Conservation (phyloP, 2,888 invertebrate genomes). For the Campoplex capitator region DNA sequence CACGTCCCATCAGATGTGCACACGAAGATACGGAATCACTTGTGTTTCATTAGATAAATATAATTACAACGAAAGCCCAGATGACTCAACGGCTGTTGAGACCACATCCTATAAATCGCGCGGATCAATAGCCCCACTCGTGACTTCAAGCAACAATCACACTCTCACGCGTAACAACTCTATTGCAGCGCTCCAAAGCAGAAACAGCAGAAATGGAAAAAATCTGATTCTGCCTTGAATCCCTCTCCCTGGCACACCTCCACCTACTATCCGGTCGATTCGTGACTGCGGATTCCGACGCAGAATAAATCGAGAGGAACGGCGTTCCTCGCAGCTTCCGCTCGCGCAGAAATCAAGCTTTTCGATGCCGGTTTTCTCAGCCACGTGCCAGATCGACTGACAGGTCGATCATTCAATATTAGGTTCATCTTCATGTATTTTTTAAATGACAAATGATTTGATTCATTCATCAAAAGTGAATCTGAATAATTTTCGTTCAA, state of each 20-base stretch:
- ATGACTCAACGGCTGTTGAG: not conserved
- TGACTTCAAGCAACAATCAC: not conserved
- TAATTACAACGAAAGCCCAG: not conserved
- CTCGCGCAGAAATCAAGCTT: not conserved
- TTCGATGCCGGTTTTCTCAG: not conserved
- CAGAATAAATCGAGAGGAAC: not conserved
- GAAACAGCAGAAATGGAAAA: not conserved
- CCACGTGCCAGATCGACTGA: not conserved
- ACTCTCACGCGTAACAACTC: not conserved
- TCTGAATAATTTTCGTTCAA: no score
- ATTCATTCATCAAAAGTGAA: no score
- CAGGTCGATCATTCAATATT: no score
- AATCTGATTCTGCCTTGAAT: not conserved
- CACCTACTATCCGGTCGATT: not conserved
- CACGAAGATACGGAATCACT: constrained; percentile 7
- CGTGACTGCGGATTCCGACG: not conserved
- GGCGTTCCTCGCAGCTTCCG: not conserved
- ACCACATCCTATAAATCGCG: not conserved
- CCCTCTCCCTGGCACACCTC: not conserved
- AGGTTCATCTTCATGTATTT: no score
- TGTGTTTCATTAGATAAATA: not conserved
- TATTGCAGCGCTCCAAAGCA: not conserved
- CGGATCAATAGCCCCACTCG: not conserved
- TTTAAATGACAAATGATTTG: no score
- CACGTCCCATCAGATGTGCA: not conserved